Percentiles rank a stretch among this genome's conserved stretches.
Evolutionary conservation across 2,888 invertebrate genomes (phyloP).

Genomic region (Lamellibrachia columna): DNA sequence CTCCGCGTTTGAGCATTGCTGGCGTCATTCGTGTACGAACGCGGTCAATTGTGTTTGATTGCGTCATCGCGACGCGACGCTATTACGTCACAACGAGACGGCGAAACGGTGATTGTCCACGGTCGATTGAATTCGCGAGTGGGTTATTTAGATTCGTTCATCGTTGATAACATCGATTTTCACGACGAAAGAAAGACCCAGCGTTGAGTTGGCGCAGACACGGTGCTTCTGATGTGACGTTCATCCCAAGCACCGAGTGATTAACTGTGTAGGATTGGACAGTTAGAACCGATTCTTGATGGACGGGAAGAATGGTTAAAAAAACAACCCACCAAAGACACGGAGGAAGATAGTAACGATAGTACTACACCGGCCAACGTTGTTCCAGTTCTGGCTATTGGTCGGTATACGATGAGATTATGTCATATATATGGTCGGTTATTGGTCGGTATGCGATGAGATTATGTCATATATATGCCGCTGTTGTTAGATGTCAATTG

Average conservation of each 20-base stretch:
- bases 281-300: background rate
- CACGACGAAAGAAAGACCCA: background rate
- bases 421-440: background rate
- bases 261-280: background rate
- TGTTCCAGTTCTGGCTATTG: background rate
- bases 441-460: background rate
- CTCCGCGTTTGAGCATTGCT: background rate
- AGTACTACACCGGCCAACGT: background rate
- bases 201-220: background rate
- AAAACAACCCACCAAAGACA: background rate
- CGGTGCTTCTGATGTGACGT: background rate
- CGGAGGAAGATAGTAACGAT: background rate
- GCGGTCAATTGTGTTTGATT: background rate
- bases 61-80: constrained; percentile 2
- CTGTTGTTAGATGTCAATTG: too few relatives aligned
- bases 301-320: background rate
- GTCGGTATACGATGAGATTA: background rate
- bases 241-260: background rate
- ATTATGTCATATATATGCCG: background rate
- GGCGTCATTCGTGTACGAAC: background rate
- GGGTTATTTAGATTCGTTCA: background rate
- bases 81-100: background rate
- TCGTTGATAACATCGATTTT: background rate
- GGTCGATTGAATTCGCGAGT: constrained; percentile 8
- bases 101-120: background rate